Conservation (phyloP, 2,888 invertebrate genomes). For the Parelbella ahira region DNA sequence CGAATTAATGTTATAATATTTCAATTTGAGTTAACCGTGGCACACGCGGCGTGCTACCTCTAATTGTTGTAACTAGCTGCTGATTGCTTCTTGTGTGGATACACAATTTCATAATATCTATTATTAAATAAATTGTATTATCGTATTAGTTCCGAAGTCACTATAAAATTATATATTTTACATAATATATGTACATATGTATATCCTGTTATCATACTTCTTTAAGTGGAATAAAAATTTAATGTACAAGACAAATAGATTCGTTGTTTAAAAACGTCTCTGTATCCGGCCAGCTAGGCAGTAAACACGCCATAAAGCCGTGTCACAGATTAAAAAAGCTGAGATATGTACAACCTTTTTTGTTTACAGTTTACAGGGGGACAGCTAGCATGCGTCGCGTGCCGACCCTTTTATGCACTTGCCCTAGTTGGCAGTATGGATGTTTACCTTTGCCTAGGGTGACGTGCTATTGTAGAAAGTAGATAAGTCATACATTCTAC, state of each 20-base stretch:
- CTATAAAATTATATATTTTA: no score
- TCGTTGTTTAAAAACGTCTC: constrained; percentile 10
- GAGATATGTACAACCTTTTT: constrained; percentile 23
- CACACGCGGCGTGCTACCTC: no score
- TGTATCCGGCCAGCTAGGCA: constrained; percentile 8
- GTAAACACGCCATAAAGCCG: constrained; percentile 19
- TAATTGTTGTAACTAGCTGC: no score
- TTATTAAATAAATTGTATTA: no score
- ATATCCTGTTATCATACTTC: no score
- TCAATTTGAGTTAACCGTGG: constrained; percentile 19
- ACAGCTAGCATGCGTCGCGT: constrained; percentile 13
- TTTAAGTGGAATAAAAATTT: no score
- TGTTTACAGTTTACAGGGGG: constrained; percentile 25
- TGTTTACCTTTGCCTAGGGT: constrained; percentile 24
- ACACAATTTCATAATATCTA: no score
- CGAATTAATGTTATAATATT: constrained; percentile 22
- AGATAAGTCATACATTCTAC: constrained; percentile 21
- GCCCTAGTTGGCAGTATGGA: constrained; percentile 26
- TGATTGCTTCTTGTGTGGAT: no score
- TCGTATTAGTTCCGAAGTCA: no score
- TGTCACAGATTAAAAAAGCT: constrained; percentile 24
- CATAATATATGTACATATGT: no score
- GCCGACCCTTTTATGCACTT: constrained; percentile 26
- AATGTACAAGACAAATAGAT: no score
- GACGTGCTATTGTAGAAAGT: constrained; percentile 10